phyloP scores from a whole-genome alignment of 2,797 vertebrate genomes.

The Numenius phaeopus region DNA sequence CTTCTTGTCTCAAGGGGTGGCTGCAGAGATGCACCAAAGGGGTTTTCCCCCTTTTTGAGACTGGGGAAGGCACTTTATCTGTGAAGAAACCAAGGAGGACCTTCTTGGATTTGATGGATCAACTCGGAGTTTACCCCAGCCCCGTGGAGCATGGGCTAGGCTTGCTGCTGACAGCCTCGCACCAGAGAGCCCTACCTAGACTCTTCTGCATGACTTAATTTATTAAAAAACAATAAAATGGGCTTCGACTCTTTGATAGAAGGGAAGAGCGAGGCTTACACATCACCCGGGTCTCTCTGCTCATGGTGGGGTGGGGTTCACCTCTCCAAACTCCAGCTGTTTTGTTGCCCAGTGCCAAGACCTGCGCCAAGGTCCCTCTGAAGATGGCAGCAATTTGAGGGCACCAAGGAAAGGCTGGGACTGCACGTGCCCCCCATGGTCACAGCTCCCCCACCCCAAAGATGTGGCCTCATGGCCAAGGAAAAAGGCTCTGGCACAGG shows the following conservation, averaged over 20 bases:
- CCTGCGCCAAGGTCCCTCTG: background rate
- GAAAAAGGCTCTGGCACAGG: background rate
- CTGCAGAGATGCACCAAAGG: background rate
- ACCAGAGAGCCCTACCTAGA: background rate
- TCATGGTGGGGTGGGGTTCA: background rate
- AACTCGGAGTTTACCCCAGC: background rate
- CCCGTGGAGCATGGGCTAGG: background rate
- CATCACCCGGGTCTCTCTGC: background rate
- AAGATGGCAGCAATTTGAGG: background rate
- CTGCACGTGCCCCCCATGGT: accelerated
- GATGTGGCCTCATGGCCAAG: background rate
- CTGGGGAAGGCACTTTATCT: background rate
- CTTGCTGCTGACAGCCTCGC: background rate
- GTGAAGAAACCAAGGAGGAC: background rate
- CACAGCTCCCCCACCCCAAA: background rate
- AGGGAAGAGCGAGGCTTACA: background rate
- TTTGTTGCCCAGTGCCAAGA: background rate
- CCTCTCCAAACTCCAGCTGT: background rate
- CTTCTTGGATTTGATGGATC: background rate
- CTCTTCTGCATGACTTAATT: background rate
- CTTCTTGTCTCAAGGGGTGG: background rate
- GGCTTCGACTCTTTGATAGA: background rate
- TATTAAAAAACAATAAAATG: background rate
- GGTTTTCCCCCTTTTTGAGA: background rate
- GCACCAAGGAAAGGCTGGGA: background rate